These are phyloP conservation scores for Numida meleagris DNA, from an alignment of 2,113 vertebrate species.

Conservation along the genomic window DNA sequence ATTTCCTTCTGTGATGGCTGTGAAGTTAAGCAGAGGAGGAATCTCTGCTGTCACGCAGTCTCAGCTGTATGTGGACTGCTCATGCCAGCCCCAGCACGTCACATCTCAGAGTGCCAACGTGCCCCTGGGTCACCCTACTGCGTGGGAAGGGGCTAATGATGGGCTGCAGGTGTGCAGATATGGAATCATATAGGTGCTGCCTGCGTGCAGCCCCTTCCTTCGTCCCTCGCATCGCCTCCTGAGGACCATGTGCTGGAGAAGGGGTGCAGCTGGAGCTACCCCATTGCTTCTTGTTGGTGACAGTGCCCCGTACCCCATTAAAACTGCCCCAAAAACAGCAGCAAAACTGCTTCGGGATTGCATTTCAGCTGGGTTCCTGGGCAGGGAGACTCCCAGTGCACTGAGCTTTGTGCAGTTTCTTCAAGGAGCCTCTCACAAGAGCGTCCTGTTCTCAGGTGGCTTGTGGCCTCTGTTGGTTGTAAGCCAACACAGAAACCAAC, in stretches of 20 bases:
- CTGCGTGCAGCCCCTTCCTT: background rate
- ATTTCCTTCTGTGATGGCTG: no score
- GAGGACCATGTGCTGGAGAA: background rate
- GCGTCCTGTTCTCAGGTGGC: background rate
- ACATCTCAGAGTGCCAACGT: no score
- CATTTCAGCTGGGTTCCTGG: background rate
- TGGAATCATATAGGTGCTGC: background rate
- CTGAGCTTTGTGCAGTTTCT: background rate
- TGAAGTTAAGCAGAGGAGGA: no score
- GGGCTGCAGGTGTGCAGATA: no score
- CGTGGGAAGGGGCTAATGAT: no score
- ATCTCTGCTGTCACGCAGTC: no score
- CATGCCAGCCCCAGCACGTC: no score
- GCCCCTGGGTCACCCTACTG: no score
- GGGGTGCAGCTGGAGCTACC: background rate
- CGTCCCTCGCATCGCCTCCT: background rate
- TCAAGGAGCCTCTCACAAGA: background rate
- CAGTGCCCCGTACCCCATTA: background rate
- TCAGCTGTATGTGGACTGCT: no score
- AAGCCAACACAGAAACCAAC: background rate
- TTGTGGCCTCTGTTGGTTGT: accelerated
- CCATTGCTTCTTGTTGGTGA: background rate
- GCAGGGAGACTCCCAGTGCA: background rate
- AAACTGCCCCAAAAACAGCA: background rate
- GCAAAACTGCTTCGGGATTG: background rate